phyloP scores from a whole-genome alignment of 2,113 vertebrate species.

The Lethenteron reissneri region DNA sequence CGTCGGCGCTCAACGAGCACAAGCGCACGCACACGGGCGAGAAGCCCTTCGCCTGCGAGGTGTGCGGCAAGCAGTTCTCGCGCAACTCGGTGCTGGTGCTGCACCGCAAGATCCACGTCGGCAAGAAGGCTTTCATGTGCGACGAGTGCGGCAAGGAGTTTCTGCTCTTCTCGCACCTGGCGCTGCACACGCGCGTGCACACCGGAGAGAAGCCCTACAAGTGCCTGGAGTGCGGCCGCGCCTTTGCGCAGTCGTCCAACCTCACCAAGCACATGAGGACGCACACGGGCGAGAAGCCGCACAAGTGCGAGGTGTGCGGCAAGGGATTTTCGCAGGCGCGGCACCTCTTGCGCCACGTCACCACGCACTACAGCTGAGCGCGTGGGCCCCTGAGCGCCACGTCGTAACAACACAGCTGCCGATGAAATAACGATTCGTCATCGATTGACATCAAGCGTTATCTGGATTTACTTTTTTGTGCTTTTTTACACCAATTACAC shows the following conservation, averaged over 20 bases:
- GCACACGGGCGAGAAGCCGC: not conserved
- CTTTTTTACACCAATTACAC: too few relatives aligned
- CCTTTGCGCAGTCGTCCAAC: not conserved
- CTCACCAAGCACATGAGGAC: not conserved
- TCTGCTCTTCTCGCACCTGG: not conserved
- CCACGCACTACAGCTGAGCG: not conserved
- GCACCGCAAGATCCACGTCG: not conserved
- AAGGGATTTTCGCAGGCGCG: conserved; percentile 3
- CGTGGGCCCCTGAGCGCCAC: too few relatives aligned
- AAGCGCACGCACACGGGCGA: conserved; percentile 20
- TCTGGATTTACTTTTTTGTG: too few relatives aligned
- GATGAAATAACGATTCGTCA: too few relatives aligned
- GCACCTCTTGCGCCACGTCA: not conserved
- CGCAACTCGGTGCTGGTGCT: not conserved
- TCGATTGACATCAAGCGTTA: too few relatives aligned
- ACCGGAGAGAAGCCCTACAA: conserved; percentile 1
- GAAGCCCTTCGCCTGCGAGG: conserved; percentile 2
- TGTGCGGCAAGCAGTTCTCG: not conserved
- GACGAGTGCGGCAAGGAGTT: conserved; percentile 1
- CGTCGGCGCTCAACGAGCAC: conserved; percentile 32
- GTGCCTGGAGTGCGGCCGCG: not conserved
- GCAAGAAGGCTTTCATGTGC: not conserved
- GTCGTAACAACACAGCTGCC: too few relatives aligned
- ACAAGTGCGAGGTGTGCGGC: conserved; percentile 4
- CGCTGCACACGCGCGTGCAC: not conserved